phyloP scores from a whole-genome alignment of 1,140 invertebrate species.

The Bombus terrestris region DNA sequence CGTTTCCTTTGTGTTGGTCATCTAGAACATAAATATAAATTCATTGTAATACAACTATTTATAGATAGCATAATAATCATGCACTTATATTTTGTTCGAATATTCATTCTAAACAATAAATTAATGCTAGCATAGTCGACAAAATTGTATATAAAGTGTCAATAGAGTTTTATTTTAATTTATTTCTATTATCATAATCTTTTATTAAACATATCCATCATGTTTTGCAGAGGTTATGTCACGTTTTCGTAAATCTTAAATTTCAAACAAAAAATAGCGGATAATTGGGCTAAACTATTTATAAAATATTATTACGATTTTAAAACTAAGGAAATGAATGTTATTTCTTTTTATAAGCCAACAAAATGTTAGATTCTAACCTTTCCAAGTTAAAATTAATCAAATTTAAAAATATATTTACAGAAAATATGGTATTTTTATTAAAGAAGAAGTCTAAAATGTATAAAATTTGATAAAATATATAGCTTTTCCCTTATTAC shows the following conservation, averaged over 20 bases:
- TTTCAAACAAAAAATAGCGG: background rate
- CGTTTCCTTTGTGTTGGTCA: conserved; percentile 63
- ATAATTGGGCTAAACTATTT: background rate
- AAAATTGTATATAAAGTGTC: background rate
- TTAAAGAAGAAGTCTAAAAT: conserved; percentile 10
- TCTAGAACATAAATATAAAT: conserved; percentile 44
- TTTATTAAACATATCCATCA: background rate
- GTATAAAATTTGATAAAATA: conserved; percentile 35
- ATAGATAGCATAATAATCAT: background rate
- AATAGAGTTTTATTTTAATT: background rate
- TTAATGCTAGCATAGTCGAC: background rate
- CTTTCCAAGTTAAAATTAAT: background rate
- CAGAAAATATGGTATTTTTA: conserved; percentile 54
- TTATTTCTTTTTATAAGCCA: background rate
- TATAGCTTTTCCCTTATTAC: conserved; percentile 36
- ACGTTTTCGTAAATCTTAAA: conserved; percentile 5
- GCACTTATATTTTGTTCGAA: background rate
- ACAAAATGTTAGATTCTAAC: conserved; percentile 15
- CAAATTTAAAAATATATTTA: conserved; percentile 2
- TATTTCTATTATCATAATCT: background rate
- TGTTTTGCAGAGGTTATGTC: conserved; percentile 40
- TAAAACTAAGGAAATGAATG: background rate
- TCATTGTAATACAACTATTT: background rate
- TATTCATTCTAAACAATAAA: background rate
- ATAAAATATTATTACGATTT: background rate